A percentile compares a stretch with the other conserved stretches of the same genome.
These are phyloP conservation scores for Chiloscyllium punctatum DNA, from an alignment of 2,797 vertebrate genomes.

Conservation along the genomic window DNA sequence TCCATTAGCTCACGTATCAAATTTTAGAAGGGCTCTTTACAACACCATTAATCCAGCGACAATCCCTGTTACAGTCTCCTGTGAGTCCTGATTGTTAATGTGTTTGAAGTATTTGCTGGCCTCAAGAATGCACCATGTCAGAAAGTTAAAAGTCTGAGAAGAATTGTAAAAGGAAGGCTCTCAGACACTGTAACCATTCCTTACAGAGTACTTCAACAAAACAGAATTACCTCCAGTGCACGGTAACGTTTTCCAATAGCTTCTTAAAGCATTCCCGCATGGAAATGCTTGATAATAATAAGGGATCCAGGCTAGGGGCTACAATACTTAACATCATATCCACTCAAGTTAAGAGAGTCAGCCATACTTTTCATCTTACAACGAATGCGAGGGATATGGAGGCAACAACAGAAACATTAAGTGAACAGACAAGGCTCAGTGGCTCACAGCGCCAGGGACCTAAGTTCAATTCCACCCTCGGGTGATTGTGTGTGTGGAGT, in stretches of 20 bases:
- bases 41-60: not conserved
- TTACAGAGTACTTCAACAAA: not conserved
- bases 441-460: no score
- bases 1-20: not conserved
- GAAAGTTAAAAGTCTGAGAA: not conserved
- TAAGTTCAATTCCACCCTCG: no score
- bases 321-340: no score
- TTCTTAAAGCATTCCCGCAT: not conserved
- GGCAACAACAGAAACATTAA: no score
- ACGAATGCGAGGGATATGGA: no score
- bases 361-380: no score
- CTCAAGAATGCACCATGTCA: not conserved
- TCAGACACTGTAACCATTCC: not conserved
- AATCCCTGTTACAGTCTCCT: not conserved
- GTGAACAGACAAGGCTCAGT: no score
- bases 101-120: not conserved
- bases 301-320: no score
- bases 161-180: not conserved
- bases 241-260: not conserved
- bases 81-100: not conserved
- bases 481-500: no score
- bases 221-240: not conserved
- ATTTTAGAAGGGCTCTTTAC: not conserved
- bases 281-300: not conserved
- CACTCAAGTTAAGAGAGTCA: no score